Conservation (phyloP, 1,140 invertebrate species). For the Frieseomelitta varia region DNA sequence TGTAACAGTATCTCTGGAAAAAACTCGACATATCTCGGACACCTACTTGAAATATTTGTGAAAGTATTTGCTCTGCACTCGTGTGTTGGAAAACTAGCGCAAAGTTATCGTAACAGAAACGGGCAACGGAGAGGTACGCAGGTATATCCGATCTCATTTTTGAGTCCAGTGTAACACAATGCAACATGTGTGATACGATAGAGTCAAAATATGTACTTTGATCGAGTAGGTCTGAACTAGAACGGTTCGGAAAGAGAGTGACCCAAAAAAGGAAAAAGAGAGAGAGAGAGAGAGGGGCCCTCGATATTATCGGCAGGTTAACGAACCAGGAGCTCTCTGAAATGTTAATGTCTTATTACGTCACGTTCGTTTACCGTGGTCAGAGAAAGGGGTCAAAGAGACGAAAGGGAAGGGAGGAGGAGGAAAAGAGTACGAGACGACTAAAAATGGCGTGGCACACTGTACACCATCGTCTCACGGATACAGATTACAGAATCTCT, state of each 20-base stretch:
- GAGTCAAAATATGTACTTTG: background rate
- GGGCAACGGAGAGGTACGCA: background rate
- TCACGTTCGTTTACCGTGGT: constrained; percentile 51
- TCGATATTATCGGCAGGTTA: constrained; percentile 36
- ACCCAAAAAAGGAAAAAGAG: background rate
- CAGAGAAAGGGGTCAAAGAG: constrained; percentile 45
- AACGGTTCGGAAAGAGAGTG: background rate
- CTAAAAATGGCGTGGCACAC: constrained; percentile 43
- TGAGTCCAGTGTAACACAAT: background rate
- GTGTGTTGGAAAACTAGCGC: background rate
- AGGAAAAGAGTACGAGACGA: constrained; percentile 36
- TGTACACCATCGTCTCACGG: constrained; percentile 34
- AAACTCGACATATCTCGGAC: background rate
- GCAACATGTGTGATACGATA: no score
- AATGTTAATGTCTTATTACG: constrained; percentile 56
- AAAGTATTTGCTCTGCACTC: constrained; percentile 1
- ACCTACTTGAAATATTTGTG: background rate
- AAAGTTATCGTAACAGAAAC: background rate
- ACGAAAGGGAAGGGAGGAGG: constrained; percentile 32
- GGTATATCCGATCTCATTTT: background rate
- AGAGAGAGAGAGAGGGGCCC: background rate
- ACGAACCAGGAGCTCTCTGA: constrained; percentile 32
- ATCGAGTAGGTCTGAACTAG: background rate
- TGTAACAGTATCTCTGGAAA: background rate
- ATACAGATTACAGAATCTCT: constrained; percentile 31